Evolutionary conservation across 2,113 vertebrate genomes (phyloP), one percentile per base, ranked within the genome.

Genomic region (Lontra canadensis): DNA sequence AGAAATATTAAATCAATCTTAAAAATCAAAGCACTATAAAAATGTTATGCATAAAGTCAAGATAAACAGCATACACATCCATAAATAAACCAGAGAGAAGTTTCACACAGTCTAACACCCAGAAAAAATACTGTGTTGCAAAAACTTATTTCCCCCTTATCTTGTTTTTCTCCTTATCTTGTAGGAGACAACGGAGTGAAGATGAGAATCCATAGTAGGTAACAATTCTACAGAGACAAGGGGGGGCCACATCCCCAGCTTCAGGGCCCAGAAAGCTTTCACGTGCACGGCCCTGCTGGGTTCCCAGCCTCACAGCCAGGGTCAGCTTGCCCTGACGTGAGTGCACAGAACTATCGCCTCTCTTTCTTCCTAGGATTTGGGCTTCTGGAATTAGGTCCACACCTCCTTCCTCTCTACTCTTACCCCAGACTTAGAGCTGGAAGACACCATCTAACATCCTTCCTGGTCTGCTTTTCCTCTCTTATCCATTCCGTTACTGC

Each of bases 1-100:
- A 78, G n/a, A 61, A 76, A 34, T 11, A 20, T 12, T 71, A 36
- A 87, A 31, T 13, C 67, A 59, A 67, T n/a, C 42, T 57, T 88
- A 83, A 84, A 73, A 92, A 34, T 78, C 65, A 95, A 90, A 42
- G 2, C 52, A 85, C 23, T 67, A 23, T 67, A 95, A 84, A 96
- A 84, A 96, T 21, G 63, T 11, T 39, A 88, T 7, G 7, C 55
- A 42, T 39, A 31, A 21, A 23, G 6, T 82, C 47, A 95, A 86
- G 26, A 23, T 57, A 83, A 94, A 49, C 0, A 26, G 8, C 29
- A 84, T 25, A 36, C 9, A 57, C 7, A 1, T 44, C 42, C 49
- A 73, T 65, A 74, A 76, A 92, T 0, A 82, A 4, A 73, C 34
- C n/a, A 88, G 8, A 93, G 29, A 31, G 36, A 92, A 95, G 13